Conservation (phyloP, 2,888 invertebrate species). For the Cremastinae sp. region DNA sequence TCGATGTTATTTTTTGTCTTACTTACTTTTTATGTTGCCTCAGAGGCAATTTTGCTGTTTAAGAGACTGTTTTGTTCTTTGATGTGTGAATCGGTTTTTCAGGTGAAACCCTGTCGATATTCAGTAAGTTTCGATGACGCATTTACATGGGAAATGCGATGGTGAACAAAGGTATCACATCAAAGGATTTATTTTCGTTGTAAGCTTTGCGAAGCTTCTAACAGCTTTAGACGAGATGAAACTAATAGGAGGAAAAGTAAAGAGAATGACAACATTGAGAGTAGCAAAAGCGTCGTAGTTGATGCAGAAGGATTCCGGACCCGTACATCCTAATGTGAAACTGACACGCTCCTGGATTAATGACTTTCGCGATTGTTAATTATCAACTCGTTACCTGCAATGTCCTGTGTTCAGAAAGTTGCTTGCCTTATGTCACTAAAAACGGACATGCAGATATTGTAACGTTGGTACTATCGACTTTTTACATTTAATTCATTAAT, state of each 20-base stretch:
- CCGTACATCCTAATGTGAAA: slow-evolving; percentile 30
- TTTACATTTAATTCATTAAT: too few species aligned
- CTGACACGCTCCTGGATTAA: slow-evolving; percentile 21
- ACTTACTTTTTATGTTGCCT: too few species aligned
- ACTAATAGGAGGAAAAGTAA: background rate
- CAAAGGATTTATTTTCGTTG: background rate
- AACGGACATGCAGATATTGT: too few species aligned
- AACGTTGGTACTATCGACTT: too few species aligned
- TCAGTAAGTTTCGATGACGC: slow-evolving; percentile 38
- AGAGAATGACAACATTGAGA: slow-evolving; percentile 6
- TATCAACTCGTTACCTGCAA: slow-evolving; percentile 3
- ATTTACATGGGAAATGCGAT: slow-evolving; percentile 16
- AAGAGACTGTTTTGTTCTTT: too few species aligned
- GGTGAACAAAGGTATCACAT: background rate
- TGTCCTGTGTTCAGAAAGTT: background rate
- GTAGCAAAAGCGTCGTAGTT: slow-evolving; percentile 4
- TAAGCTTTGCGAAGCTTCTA: slow-evolving; percentile 13
- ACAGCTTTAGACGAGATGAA: background rate
- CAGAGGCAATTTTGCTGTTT: too few species aligned
- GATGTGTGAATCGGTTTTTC: too few species aligned
- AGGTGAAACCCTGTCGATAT: too few species aligned
- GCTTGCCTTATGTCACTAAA: background rate
- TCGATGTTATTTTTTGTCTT: too few species aligned
- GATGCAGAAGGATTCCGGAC: slow-evolving; percentile 12
- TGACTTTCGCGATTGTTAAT: slow-evolving; percentile 34